phyloP scores from a whole-genome alignment of 1,140 invertebrate species.

The Proales similis region DNA sequence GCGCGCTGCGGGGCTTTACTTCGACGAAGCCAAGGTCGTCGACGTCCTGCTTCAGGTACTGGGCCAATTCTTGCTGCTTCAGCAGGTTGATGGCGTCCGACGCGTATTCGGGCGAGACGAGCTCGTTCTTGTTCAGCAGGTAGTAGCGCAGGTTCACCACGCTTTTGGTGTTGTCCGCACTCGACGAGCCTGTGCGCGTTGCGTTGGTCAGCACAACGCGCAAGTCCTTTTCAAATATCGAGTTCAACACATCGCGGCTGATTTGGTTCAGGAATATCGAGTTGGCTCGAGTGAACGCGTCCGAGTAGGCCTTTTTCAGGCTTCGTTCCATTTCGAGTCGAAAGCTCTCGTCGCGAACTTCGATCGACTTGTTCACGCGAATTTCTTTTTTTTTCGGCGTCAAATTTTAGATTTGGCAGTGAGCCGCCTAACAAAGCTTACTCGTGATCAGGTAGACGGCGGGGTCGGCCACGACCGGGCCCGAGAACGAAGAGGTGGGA shows the following conservation, averaged over 20 bases:
- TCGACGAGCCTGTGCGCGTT: conserved; percentile 2
- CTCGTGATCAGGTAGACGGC: conserved; percentile 6
- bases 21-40: conserved; percentile 27
- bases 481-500: too few species aligned
- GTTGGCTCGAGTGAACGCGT: conserved; percentile 10
- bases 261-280: conserved; percentile 6
- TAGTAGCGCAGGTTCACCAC: conserved; percentile 10
- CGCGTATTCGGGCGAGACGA: conserved; percentile 30
- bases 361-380: conserved; percentile 2
- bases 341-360: conserved; percentile 3
- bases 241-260: background rate
- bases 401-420: background rate
- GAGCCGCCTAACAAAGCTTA: conserved; percentile 9
- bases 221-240: background rate
- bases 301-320: conserved; percentile 2
- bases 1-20: conserved; percentile 6
- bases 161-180: conserved; percentile 29
- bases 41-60: conserved; percentile 24
- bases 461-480: background rate
- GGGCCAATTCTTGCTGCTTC: conserved; percentile 30
- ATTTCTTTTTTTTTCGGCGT: background rate
- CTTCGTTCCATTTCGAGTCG: background rate
- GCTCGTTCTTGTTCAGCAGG: conserved; percentile 1
- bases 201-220: background rate
- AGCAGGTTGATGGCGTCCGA: conserved; percentile 27